Evolutionary conservation across 2,888 invertebrate genomes (phyloP), one percentile per base, ranked within the genome.

Genomic region (Priapulus caudatus): DNA sequence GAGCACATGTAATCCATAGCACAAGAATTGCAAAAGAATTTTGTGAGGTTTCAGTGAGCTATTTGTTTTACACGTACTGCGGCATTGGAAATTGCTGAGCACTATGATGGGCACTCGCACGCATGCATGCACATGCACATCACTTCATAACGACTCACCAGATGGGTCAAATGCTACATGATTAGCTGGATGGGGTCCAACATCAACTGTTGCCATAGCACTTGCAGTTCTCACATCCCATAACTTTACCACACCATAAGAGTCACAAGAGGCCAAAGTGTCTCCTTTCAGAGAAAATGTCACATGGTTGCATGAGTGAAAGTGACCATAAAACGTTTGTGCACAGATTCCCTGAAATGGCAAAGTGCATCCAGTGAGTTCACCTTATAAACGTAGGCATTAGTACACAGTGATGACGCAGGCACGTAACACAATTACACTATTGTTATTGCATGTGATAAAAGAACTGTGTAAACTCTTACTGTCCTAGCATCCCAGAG

Each of bases 401-500:
- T n/a, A n/a, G n/a, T n/a, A n/a, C n/a, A n/a, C n/a, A n/a, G n/a
- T n/a, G n/a, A n/a, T n/a, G n/a, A n/a, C n/a, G n/a, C n/a, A n/a
- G n/a, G n/a, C n/a, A n/a, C n/a, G n/a, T n/a, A n/a, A n/a, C n/a
- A n/a, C n/a, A n/a, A n/a, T n/a, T n/a, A n/a, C n/a, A n/a, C n/a
- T n/a, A n/a, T n/a, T n/a, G n/a, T n/a, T n/a, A n/a, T n/a, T n/a
- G n/a, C n/a, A n/a, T n/a, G n/a, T n/a, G n/a, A n/a, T n/a, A n/a
- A n/a, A n/a, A n/a, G n/a, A n/a, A n/a, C n/a, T n/a, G n/a, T n/a
- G n/a, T n/a, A n/a, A n/a, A n/a, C 24, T 59, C 65, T 61, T 56
- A 71, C 71, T 3, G 65, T 68, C 56, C 71, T 64, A 15, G 66
- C 68, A 60, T 72, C 72, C 72, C 72, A 72, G 18, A 72, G 58